These are phyloP conservation scores for Columba guinea DNA, from an alignment of 2,797 vertebrate species.

Conservation along the genomic window DNA sequence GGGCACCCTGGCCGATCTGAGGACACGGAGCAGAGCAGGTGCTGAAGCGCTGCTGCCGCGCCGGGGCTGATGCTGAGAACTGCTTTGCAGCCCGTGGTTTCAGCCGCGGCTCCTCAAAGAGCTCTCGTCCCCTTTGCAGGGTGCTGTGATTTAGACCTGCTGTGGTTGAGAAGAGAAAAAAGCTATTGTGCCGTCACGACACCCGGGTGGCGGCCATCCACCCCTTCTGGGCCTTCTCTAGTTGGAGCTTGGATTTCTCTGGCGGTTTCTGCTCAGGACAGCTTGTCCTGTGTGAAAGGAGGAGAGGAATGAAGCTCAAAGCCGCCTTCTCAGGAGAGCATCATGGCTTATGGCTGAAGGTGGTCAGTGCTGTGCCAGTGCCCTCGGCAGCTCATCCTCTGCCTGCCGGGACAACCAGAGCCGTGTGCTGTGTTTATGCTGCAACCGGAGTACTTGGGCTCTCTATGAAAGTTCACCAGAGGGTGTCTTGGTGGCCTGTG, in stretches of 20 bases:
- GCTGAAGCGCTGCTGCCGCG: neutral
- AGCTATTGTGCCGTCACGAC: neutral
- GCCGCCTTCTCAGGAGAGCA: neutral
- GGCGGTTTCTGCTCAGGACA: neutral
- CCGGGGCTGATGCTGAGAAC: neutral
- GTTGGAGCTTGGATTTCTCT: neutral
- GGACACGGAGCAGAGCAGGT: neutral
- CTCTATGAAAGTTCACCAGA: neutral
- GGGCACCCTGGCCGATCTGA: neutral
- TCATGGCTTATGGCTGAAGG: neutral
- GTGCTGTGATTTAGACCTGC: neutral
- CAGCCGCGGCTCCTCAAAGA: rapidly evolving
- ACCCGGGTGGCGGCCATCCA: rapidly evolving
- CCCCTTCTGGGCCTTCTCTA: neutral
- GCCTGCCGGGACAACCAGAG: rapidly evolving
- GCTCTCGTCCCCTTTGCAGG: neutral
- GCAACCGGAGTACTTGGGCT: neutral
- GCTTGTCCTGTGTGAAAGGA: neutral
- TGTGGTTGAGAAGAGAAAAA: neutral
- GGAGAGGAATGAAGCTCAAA: neutral
- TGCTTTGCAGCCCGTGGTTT: neutral
- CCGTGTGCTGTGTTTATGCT: rapidly evolving
- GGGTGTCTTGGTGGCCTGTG: rapidly evolving
- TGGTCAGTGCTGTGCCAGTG: neutral
- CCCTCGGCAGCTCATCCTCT: neutral